A percentile compares a stretch with the other conserved stretches of the same genome.
These are phyloP conservation scores for Melanargia galathea DNA, from an alignment of 2,888 invertebrate genomes.

Conservation along the genomic window DNA sequence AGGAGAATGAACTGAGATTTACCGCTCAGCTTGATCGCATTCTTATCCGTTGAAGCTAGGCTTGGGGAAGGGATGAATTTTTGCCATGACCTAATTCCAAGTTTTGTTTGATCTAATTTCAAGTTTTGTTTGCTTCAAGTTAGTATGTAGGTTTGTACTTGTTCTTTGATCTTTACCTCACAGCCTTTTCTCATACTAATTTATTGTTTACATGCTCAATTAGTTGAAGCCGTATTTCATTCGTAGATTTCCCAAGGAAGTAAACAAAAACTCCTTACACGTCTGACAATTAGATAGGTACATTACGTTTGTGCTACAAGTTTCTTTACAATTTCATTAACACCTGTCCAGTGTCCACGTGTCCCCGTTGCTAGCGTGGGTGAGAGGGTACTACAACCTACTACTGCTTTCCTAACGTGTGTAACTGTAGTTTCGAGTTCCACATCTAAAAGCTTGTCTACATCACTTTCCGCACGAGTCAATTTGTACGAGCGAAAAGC, in stretches of 20 bases:
- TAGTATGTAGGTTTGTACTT: no score
- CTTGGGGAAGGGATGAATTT: background rate
- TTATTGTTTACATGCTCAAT: background rate
- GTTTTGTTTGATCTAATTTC: no score
- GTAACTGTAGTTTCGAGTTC: constrained; percentile 59
- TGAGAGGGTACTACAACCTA: constrained; percentile 5
- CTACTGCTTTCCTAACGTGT: constrained; percentile 29
- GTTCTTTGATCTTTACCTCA: background rate
- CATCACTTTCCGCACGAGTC: background rate
- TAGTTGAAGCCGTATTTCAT: background rate
- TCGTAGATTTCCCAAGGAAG: constrained; percentile 5
- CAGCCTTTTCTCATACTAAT: background rate
- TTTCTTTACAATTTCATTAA: constrained; percentile 39
- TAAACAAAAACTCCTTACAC: constrained; percentile 26
- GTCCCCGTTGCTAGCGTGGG: constrained; percentile 20
- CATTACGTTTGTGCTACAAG: constrained; percentile 26
- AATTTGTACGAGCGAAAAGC: background rate
- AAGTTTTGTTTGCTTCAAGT: no score
- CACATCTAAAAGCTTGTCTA: constrained; percentile 17
- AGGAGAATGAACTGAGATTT: background rate
- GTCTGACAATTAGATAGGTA: constrained; percentile 31
- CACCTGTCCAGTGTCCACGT: constrained; percentile 34
- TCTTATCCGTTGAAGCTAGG: background rate
- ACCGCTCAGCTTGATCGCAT: background rate
- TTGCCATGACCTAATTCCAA: no score